A percentile compares a stretch with the other conserved stretches of the same genome.
Evolutionary conservation across 1,140 invertebrate species (phyloP).

Genomic region (Phymorhynchus buccinoides): DNA sequence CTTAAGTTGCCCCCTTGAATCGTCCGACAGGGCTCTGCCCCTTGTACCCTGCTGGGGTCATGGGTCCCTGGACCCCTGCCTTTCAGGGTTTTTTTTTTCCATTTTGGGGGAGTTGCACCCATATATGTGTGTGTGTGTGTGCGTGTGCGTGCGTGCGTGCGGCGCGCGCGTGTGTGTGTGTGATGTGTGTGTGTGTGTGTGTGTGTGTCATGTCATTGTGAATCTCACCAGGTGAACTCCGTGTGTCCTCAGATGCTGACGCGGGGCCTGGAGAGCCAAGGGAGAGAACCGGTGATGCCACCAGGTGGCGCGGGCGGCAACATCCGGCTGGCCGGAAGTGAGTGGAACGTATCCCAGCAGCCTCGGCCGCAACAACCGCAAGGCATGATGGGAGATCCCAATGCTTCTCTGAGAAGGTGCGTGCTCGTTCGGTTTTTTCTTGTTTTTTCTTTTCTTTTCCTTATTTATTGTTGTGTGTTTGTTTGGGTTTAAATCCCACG

Average conservation of each 20-base stretch:
- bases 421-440: background rate
- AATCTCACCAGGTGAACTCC: background rate
- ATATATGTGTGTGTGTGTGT: conserved; percentile 7
- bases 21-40: too few species aligned
- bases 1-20: too few species aligned
- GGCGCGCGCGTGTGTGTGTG: too few species aligned
- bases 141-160: background rate
- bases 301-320: background rate
- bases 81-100: too few species aligned
- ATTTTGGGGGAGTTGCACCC: too few species aligned
- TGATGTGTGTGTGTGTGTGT: too few species aligned
- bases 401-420: conserved; percentile 1
- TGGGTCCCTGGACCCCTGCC: too few species aligned
- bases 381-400: conserved; percentile 33
- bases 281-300: conserved; percentile 1
- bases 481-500: background rate
- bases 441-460: background rate
- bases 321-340: background rate
- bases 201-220: background rate
- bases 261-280: background rate
- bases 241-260: conserved; percentile 27
- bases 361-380: conserved; percentile 12
- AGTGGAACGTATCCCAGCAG: conserved; percentile 29
- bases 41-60: too few species aligned
- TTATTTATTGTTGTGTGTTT: background rate